Evolutionary conservation across 1,140 invertebrate genomes (phyloP), one percentile per base, ranked within the genome.

Genomic region (Meloidogyne floridensis): DNA sequence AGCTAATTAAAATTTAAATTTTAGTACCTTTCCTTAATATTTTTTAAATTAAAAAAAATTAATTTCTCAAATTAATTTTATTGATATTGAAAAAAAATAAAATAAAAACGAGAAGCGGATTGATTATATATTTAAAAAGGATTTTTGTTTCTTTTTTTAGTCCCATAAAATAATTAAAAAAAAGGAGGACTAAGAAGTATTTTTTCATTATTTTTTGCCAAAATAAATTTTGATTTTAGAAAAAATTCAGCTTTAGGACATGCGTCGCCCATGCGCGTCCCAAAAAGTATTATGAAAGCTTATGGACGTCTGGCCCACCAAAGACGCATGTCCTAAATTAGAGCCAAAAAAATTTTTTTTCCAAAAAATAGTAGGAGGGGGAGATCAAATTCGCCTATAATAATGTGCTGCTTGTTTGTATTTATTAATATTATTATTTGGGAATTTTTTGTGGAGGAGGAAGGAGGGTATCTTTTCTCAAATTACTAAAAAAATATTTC

Each of bases 401-500:
- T 59, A 15, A 32, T 32, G 32, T 32, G 32, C 32, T 59, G 13
- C 11, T 59, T 59, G 13, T 59, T 4, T 65, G 56, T 59, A 15
- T 5, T 59, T 59, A 15, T 11, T 15, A 3, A 15, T 15, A 59
- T 59, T 59, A 11, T 11, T 54, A 11, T 54, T 54, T 54, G 8
- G 8, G 11, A 54, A 54, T 18, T 65, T 65, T 65, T 65, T 65
- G 13, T 65, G 59, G 11, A 32, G 32, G 32, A 32, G 32, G 32
- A 32, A 32, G 32, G 32, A 32, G 15, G 59, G 47, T 47, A 47
- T 47, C 47, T 47, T 8, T 47, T 65, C n/a, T 65, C 15, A 65
- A 65, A 65, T 65, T 65, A 65, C 59, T 65, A 65, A n/a, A 65
- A 65, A 65, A 6, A 65, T 74, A 51, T 74, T 20, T 47, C n/a